Evolutionary conservation across 2,113 vertebrate genomes (phyloP).

Genomic region (Psilopogon haemacephalus): DNA sequence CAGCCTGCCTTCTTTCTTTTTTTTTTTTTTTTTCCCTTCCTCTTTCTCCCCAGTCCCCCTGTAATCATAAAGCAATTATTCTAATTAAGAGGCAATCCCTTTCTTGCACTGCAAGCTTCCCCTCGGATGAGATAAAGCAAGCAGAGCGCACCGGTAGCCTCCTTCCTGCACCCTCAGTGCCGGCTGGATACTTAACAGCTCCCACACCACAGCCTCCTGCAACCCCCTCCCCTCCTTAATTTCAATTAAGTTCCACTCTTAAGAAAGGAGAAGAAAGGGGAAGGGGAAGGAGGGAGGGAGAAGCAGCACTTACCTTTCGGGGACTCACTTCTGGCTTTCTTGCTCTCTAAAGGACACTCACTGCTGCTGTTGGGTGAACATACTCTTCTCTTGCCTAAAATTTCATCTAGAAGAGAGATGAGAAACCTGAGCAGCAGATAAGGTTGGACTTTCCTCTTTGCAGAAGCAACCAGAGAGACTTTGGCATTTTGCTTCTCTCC

Average conservation of each 20-base stretch:
- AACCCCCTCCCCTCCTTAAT: slow-evolving; percentile 13
- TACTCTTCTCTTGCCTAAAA: slow-evolving; percentile 91
- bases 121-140: slow-evolving; percentile 4
- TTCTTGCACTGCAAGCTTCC: not conserved
- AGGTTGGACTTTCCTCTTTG: slow-evolving; percentile 29
- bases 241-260: slow-evolving; percentile 35
- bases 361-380: slow-evolving; percentile 91
- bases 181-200: not conserved
- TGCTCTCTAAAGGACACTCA: slow-evolving; percentile 90
- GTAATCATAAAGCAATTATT: slow-evolving; percentile 15
- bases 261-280: slow-evolving; percentile 42
- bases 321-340: slow-evolving; percentile 90
- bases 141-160: not conserved
- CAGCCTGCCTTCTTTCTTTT: not conserved
- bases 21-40: no score
- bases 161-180: slow-evolving; percentile 6
- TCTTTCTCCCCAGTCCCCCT: not conserved
- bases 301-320: slow-evolving; percentile 86
- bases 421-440: slow-evolving; percentile 52
- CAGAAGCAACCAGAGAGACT: slow-evolving; percentile 25
- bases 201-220: not conserved
- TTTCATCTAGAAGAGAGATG: slow-evolving; percentile 81
- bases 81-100: slow-evolving; percentile 48
- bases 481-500: slow-evolving; percentile 33
- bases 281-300: slow-evolving; percentile 18